A percentile compares a stretch with the other conserved stretches of the same genome.
Evolutionary conservation across 2,888 invertebrate species (phyloP).

Genomic region (Abrostola tripartita): DNA sequence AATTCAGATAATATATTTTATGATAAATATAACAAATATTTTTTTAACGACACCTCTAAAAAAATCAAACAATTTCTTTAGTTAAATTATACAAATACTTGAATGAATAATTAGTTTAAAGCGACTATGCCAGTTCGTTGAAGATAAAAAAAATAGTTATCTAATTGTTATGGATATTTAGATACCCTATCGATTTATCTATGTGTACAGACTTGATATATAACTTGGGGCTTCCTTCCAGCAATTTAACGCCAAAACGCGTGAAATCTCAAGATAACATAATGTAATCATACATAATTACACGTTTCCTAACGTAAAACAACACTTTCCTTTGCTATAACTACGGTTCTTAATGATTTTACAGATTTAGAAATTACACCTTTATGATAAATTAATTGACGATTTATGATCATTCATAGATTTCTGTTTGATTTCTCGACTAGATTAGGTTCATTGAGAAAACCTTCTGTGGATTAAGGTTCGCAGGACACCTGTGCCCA

Average conservation of each 20-base stretch:
- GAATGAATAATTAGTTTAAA: background rate
- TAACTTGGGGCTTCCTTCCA: slow-evolving; percentile 14
- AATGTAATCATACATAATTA: slow-evolving; percentile 23
- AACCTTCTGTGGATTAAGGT: no score
- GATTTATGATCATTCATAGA: no score
- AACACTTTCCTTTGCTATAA: background rate
- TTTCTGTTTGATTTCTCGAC: no score
- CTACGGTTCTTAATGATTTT: background rate
- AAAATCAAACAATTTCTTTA: background rate
- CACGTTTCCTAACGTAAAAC: slow-evolving; percentile 15
- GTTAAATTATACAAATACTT: background rate
- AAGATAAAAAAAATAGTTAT: background rate
- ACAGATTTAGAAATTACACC: slow-evolving; percentile 6
- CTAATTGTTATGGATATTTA: background rate
- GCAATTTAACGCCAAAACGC: slow-evolving; percentile 15
- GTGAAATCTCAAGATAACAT: slow-evolving; percentile 31
- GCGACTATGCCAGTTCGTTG: background rate
- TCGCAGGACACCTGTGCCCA: no score
- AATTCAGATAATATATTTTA: slow-evolving; percentile 25
- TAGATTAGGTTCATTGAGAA: no score
- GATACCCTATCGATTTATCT: background rate
- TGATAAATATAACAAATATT: no score
- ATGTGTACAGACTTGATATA: slow-evolving; percentile 10
- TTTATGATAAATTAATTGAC: no score
- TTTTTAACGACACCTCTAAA: background rate